Base-by-base conservation (phyloP, 2,113 vertebrate species). In the Carassius auratus region DNA sequence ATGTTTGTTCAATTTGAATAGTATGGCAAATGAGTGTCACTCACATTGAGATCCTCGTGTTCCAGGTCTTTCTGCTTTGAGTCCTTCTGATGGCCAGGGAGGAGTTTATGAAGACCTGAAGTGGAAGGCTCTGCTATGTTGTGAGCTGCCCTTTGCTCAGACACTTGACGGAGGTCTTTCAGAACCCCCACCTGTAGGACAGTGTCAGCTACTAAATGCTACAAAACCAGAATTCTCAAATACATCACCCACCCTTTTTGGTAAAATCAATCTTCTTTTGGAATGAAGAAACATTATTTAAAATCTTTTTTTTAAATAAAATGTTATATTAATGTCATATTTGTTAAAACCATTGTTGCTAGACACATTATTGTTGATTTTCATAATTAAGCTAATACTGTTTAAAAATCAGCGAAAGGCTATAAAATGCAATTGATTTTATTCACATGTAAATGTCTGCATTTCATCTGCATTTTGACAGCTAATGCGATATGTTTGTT, bases 121-220 rank as follows among this genome's bases (percentile, higher is more conserved):
- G 0, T 95, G 93, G 95, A 90, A 87, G 73, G 88, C 91, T 88
- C 86, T 88, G 85, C 86, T 95, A 71, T 94, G 93, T 91, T 95
- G 94, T 93, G 89, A 92, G 76, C 92, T 91, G 91, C 81, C 81
- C 42, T 83, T 59, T 30, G 69, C 10, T 81, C 78, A 82, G 45
- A 80, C 69, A 4, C 5, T 10, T 48, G 21, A 5, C 77, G 5
- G n/a, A 52, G 64, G 8, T 14, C 30, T 79, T 33, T 80, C 79
- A 36, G 42, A 86, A 59, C 75, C 23, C 38, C 15, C 50, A 48
- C 1, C 55, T 2, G 14, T 42, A 62, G 48, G 36, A 52, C 59
- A 62, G 36, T 88, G 87, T 36, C 76, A 55, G 19, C 74, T 88
- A 26, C 50, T 61, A 30, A 86, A 88, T 79, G 17, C 30, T 66